phyloP scores from a whole-genome alignment of 2,113 vertebrate genomes.

The Hucho hucho region DNA sequence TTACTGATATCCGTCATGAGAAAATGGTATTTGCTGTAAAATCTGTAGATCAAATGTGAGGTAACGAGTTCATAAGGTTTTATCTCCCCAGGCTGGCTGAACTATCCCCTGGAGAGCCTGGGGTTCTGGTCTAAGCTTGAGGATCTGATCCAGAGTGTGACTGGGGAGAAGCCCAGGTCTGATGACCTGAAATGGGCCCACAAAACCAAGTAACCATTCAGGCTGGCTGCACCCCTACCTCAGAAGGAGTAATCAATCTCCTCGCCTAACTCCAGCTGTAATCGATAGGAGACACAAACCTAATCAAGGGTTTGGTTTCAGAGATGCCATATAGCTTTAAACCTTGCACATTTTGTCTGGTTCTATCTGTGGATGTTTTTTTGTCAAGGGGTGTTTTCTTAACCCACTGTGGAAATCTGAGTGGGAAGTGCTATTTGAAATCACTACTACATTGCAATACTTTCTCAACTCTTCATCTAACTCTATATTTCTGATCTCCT shows the following conservation, averaged over 20 bases:
- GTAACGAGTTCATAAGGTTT: not conserved
- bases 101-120: constrained; percentile 93
- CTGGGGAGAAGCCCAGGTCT: constrained; percentile 92
- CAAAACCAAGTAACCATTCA: constrained; percentile 85
- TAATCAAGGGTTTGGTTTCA: constrained; percentile 22
- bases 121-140: constrained; percentile 93
- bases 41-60: too few species aligned
- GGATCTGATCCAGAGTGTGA: constrained; percentile 89
- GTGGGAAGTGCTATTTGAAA: not conserved
- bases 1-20: not conserved
- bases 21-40: not conserved
- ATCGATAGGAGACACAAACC: constrained; percentile 25
- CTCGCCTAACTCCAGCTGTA: constrained; percentile 45
- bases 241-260: constrained; percentile 56
- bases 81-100: constrained; percentile 87
- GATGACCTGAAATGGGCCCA: constrained; percentile 98
- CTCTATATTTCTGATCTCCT: not conserved
- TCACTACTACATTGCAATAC: constrained; percentile 37
- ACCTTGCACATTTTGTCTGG: constrained; percentile 62
- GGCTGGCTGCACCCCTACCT: constrained; percentile 73
- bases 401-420: constrained; percentile 17
- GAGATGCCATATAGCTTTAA: constrained; percentile 65
- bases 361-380: constrained; percentile 17
- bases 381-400: constrained; percentile 9
- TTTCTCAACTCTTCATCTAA: constrained; percentile 21